Conservation (phyloP, 2,888 invertebrate species). For the Lycocerus yunnanus region DNA sequence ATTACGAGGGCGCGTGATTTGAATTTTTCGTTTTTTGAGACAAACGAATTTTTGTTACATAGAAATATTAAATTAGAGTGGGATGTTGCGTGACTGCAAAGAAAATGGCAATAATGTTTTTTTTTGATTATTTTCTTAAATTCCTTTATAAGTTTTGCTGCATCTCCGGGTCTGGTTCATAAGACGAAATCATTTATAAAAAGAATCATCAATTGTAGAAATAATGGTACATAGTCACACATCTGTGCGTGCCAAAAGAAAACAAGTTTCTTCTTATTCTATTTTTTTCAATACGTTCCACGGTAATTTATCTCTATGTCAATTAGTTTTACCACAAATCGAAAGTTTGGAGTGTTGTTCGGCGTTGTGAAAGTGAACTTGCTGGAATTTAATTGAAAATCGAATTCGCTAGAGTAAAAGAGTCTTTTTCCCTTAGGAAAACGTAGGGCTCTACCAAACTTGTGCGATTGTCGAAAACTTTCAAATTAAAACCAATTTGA, state of each 20-base stretch:
- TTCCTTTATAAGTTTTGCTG: slow-evolving; percentile 9
- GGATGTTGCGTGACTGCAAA: slow-evolving; percentile 19
- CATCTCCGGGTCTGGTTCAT: slow-evolving; percentile 5
- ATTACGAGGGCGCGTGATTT: background rate
- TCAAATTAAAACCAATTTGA: slow-evolving; percentile 25
- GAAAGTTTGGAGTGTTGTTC: slow-evolving; percentile 33
- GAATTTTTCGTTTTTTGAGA: background rate
- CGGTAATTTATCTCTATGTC: slow-evolving; percentile 38
- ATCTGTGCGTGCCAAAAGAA: slow-evolving; percentile 34
- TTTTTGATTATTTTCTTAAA: slow-evolving; percentile 11
- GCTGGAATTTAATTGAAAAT: slow-evolving; percentile 30
- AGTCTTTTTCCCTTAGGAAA: background rate
- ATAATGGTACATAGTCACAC: slow-evolving; percentile 35
- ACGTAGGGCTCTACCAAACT: background rate
- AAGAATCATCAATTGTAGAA: slow-evolving; percentile 25
- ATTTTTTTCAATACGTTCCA: slow-evolving; percentile 24
- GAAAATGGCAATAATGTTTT: slow-evolving; percentile 24
- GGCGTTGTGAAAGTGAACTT: slow-evolving; percentile 25
- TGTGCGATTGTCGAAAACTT: slow-evolving; percentile 24
- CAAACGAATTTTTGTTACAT: background rate
- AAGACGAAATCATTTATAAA: slow-evolving; percentile 28
- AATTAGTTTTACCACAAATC: slow-evolving; percentile 39
- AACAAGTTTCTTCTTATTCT: slow-evolving; percentile 33
- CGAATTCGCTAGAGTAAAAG: slow-evolving; percentile 14
- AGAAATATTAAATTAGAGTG: slow-evolving; percentile 21